Conservation (phyloP, 1,140 invertebrate species). For the Fopius arisanus region DNA sequence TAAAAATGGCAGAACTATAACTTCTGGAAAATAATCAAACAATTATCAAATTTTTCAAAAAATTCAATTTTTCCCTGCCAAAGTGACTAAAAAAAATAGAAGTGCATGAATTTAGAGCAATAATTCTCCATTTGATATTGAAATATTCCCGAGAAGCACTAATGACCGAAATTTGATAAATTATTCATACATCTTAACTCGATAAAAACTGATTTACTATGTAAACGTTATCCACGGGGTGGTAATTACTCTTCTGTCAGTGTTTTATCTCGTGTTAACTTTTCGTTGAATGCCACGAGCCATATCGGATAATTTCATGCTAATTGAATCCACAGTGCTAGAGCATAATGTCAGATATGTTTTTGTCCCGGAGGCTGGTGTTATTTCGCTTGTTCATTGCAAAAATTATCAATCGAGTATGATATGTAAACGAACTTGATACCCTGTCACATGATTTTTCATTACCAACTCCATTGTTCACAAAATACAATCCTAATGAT, state of each 20-base stretch:
- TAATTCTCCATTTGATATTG: neutral
- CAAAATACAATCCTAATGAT: too few species aligned
- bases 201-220: neutral
- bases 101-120: too few species aligned
- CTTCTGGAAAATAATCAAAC: too few species aligned
- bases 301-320: neutral
- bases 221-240: neutral
- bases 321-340: neutral
- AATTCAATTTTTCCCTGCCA: too few species aligned
- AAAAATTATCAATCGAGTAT: neutral
- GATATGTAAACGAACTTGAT: too few species aligned
- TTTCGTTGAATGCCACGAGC: neutral
- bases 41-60: too few species aligned
- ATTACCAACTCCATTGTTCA: too few species aligned
- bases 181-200: neutral
- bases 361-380: neutral
- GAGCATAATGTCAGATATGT: neutral
- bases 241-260: neutral
- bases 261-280: neutral
- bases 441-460: too few species aligned
- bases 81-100: too few species aligned
- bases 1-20: too few species aligned
- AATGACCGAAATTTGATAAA: neutral
- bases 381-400: neutral
- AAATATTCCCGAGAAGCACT: neutral